Evolutionary conservation across 1,140 invertebrate genomes (phyloP), one percentile per base, ranked within the genome.

Genomic region (Heliconius eleuchia): DNA sequence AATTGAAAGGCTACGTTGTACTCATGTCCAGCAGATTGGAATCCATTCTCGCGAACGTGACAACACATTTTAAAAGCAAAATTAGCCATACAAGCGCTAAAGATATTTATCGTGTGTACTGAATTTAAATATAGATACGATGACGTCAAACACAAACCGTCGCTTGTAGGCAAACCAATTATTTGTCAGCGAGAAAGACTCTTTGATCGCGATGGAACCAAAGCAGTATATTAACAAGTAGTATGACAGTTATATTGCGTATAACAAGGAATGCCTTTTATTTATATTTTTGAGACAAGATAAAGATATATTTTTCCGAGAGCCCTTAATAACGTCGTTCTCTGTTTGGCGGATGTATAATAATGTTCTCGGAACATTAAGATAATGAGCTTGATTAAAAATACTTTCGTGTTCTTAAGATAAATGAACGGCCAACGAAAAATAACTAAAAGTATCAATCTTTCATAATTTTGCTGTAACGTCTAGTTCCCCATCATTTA

Each of bases 181-280:
- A 93, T 89, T 86, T 88, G 88, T 89, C 88, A 89, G 55, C 76
- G 76, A 83, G 83, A 82, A 85, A 76, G 84, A 82, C 80, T 80
- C 90, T 93, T 92, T 93, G 92, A 92, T 92, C 90, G 86, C 82
- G 74, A 83, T 80, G 71, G 83, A 89, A 89, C 91, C 90, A 89
- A 89, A 91, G 91, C 83, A 80, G 76, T 80, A 83, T 84, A 83
- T 87, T 92, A 90, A 92, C 91, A 90, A 90, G 88, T 84, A 83
- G 84, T 87, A 89, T 87, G 92, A 93, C 89, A 92, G 91, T 92
- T 93, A 93, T 93, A 85, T 78, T 82, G 73, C 66, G 76, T 82
- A 80, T 86, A 86, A 87, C 86, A 79, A 91, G 87, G 86, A 87
- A 86, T 87, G 86, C 79, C 78, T 81, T 77, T 79, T 81, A 74